These are phyloP conservation scores for Procambarus clarkii DNA, from an alignment of 1,140 invertebrate genomes.

Conservation along the genomic window DNA sequence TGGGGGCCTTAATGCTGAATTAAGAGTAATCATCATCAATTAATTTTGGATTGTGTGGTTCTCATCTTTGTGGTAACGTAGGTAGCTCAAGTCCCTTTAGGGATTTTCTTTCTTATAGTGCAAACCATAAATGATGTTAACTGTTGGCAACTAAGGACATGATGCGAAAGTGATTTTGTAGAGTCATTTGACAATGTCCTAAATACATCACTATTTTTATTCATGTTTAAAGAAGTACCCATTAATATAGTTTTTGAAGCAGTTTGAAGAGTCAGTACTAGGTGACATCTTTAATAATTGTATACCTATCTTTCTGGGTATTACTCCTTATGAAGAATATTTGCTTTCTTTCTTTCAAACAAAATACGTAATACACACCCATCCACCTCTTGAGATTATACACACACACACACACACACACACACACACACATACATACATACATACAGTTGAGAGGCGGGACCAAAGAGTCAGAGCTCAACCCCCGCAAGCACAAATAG, in stretches of 20 bases:
- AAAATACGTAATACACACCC: no score
- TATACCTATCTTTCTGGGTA: no score
- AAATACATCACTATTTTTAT: neutral
- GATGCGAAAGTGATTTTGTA: neutral
- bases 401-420: no score
- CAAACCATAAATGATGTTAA: neutral
- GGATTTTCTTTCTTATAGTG: neutral
- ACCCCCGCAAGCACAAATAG: no score
- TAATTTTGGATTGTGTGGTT: conserved; percentile 3
- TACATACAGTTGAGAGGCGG: no score
- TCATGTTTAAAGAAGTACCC: neutral
- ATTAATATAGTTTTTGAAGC: neutral
- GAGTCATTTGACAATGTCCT: neutral
- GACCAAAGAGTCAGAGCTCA: no score
- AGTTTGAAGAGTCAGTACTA: no score
- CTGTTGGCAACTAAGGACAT: neutral
- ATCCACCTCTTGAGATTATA: no score
- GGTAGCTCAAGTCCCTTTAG: conserved; percentile 19
- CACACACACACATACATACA: no score
- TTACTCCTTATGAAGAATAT: no score
- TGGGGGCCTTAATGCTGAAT: neutral
- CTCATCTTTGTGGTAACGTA: neutral
- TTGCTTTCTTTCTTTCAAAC: no score
- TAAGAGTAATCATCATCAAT: neutral
- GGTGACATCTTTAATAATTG: no score